phyloP scores from a whole-genome alignment of 2,113 vertebrate genomes.

The Coracopsis vasa region DNA sequence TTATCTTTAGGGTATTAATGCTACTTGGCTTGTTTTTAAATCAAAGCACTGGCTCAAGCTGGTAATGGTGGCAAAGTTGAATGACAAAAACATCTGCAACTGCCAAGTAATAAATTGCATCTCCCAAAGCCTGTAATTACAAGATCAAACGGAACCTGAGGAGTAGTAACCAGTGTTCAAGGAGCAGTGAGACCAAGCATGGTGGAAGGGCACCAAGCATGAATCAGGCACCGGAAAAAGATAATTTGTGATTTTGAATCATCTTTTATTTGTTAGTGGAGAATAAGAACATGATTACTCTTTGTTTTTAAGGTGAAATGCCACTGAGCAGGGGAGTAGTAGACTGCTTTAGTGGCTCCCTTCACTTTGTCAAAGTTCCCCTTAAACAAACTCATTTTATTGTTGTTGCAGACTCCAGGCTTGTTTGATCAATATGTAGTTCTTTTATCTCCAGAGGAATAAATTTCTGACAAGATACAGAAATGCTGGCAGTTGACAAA shows the following conservation, averaged over 20 bases:
- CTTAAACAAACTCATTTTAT: background rate
- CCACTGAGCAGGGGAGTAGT: background rate
- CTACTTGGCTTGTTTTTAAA: background rate
- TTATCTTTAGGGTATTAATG: background rate
- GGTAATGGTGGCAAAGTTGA: background rate
- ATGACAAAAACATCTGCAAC: background rate
- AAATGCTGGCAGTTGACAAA: background rate
- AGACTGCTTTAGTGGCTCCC: background rate
- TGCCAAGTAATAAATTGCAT: background rate
- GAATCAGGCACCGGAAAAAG: background rate
- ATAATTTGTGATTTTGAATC: background rate
- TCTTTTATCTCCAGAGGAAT: background rate
- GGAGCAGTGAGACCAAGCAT: background rate
- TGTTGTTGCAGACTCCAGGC: background rate
- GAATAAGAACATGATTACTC: background rate
- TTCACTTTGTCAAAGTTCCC: background rate
- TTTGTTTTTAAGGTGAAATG: background rate
- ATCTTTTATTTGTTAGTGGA: background rate
- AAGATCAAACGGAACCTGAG: background rate
- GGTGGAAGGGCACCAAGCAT: background rate
- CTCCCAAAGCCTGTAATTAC: background rate
- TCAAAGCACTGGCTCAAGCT: background rate
- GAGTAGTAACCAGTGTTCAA: background rate
- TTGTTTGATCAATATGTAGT: background rate
- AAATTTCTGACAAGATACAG: background rate